A percentile compares a stretch with the other conserved stretches of the same genome.
Conservation (phyloP, 2,113 vertebrate genomes). For the Carollia perspicillata region DNA sequence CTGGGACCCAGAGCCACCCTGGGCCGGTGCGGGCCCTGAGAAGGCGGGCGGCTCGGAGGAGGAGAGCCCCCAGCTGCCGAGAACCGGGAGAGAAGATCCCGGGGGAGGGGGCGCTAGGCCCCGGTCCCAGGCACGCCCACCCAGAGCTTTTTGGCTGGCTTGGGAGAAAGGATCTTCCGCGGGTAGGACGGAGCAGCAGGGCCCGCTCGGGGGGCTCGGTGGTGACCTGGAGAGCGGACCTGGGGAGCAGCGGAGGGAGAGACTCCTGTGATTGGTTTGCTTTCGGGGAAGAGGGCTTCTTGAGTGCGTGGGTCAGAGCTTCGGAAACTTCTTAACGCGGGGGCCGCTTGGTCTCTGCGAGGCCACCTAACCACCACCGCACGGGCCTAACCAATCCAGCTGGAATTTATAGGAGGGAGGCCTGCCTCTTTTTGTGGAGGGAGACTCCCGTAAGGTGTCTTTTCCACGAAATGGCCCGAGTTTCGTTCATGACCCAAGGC, state of each 20-base stretch:
- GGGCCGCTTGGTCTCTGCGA: neutral
- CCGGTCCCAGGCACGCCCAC: constrained; percentile 46
- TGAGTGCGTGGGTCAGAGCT: constrained; percentile 37
- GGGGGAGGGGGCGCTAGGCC: neutral
- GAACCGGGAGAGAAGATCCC: neutral
- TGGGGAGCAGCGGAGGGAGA: neutral
- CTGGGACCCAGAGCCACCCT: constrained; percentile 37
- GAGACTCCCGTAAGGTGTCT: neutral
- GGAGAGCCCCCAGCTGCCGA: neutral
- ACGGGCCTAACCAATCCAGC: neutral
- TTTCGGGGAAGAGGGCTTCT: neutral
- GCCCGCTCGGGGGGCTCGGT: neutral
- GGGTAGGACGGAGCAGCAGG: neutral
- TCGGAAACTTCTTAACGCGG: constrained; percentile 50
- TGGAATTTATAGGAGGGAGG: constrained; percentile 24
- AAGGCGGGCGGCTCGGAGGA: neutral
- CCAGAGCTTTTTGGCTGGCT: neutral
- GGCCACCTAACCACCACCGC: neutral
- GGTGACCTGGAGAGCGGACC: neutral
- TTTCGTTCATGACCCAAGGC: neutral
- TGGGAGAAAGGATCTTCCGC: neutral
- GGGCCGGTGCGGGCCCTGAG: neutral
- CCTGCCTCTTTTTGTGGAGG: constrained; percentile 36
- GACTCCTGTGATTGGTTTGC: neutral
- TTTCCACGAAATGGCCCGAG: neutral